Evolutionary conservation across 2,888 invertebrate species (phyloP), one percentile per base, ranked within the genome.

Genomic region (Sarcophaga variegata): DNA sequence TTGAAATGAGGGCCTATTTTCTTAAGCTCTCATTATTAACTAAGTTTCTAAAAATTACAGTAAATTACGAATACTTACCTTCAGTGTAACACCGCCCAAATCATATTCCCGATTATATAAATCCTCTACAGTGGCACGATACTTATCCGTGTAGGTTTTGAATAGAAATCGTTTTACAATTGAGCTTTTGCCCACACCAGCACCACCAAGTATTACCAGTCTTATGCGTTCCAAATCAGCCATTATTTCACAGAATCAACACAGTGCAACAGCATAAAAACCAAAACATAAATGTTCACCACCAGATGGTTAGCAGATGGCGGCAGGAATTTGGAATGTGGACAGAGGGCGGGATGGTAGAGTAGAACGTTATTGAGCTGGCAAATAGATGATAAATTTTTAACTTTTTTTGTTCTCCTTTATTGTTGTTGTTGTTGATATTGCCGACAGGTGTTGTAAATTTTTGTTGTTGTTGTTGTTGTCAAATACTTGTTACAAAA

Each of bases 91-190:
- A 64, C 97, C 96, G 59, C 97, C 96, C 83, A 97, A 94, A 91
- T 96, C 96, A 92, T 97, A 98, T 93, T 97, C 97, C 83, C 97
- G 95, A 91, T 96, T 97, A 93, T 97, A 97, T 45, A 98, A 95
- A 93, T 98, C 98, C 92, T 98, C 98, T 54, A 98, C 97, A 17
- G 98, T 98, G 90, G 97, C 96, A 89, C 96, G 95, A 93, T 98
- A 97, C 91, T 96, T 96, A 90, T 97, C 97, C 74, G 95, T 95
- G 93, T 96, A 98, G 6, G 96, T 96, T 92, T 97, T 96, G 91
- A 96, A 96, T 81, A 98, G 95, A 91, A 97, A 96, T 75, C 97
- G 95, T 90, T 96, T 96, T 76, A 98, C 95, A 89, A 98, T 96
- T 90, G 97, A 96, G 91, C 97, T 97, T 93, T 98, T 98, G 17